Evolutionary conservation across 2,888 invertebrate genomes (phyloP), one percentile per base, ranked within the genome.

Genomic region (Cecidostiba fungosa): DNA sequence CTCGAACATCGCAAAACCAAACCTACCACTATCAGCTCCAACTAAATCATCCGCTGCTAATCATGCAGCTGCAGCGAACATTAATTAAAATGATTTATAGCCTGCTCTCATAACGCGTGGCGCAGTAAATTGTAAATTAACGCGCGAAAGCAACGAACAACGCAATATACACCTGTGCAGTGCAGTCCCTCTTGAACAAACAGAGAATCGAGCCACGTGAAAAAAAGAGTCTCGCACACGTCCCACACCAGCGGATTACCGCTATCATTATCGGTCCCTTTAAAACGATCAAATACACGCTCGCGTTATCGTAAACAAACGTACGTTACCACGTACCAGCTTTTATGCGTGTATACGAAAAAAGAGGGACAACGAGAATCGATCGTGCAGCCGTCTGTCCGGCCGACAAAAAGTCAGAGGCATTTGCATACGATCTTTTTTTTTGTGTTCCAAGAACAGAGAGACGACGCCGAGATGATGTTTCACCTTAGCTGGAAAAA

Each of bases 271-370:
- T 73, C 59, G 29, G 29, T 39, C 23, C 26, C 73, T 73, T 81
- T 73, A 47, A 59, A 66, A 14, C 66, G 66, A 26, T 29, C 26
- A 66, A n/a, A 26, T 26, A 43, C 16, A 43, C 26, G 19, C 47
- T 36, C 19, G 19, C 19, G 16, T 72, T 80, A 72, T 72, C 80
- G 69, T 72, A 80, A 80, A 80, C 80, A 80, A 80, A 54, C 54
- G 36, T 36, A 54, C 36, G 72, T 36, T 54, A 36, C 32, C 29
- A 70, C 70, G 69, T 47, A 77, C n/a, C 6, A 5, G n/a, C 54
- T 59, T 59, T 66, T 14, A 66, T 29, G 29, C 47, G 32, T 43
- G n/a, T n/a, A 50, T 12, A 14, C 23, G 39, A 43, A 77, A 77
- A 62, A 62, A 62, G 77, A 77, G 62, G 62, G 62, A 77, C 36